These are phyloP conservation scores for Barnardius zonarius DNA, from an alignment of 2,113 vertebrate species.

Conservation along the genomic window DNA sequence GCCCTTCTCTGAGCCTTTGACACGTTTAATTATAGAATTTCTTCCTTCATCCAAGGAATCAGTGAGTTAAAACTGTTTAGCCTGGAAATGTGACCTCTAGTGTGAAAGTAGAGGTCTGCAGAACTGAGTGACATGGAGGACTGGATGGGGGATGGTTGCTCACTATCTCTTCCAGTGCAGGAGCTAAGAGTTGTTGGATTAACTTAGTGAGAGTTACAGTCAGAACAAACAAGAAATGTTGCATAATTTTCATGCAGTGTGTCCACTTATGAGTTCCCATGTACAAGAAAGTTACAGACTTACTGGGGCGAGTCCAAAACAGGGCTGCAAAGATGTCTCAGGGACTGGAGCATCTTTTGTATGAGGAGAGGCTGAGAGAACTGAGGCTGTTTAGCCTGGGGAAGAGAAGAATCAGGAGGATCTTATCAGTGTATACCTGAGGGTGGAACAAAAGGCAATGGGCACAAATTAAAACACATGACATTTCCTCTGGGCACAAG, in stretches of 20 bases:
- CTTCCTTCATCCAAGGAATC: background rate
- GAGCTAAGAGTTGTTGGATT: background rate
- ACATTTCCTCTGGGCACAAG: background rate
- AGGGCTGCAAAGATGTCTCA: background rate
- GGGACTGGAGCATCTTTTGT: background rate
- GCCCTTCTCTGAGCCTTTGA: background rate
- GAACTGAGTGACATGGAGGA: background rate
- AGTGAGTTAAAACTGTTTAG: background rate
- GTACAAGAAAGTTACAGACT: background rate
- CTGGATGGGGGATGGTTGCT: background rate
- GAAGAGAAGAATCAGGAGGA: background rate
- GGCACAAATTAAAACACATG: background rate
- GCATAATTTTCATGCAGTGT: background rate
- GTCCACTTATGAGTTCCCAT: background rate
- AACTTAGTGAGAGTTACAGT: background rate
- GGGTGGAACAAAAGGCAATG: background rate
- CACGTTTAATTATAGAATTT: background rate
- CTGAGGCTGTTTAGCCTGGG: background rate
- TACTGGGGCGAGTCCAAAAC: accelerated
- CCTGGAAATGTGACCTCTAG: background rate
- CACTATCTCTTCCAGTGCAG: background rate
- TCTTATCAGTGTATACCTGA: background rate
- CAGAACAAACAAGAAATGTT: background rate
- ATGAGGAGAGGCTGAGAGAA: background rate
- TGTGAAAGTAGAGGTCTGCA: background rate